Base-by-base conservation (phyloP, 2,797 vertebrate genomes). In the Pogoniulus pusillus region DNA sequence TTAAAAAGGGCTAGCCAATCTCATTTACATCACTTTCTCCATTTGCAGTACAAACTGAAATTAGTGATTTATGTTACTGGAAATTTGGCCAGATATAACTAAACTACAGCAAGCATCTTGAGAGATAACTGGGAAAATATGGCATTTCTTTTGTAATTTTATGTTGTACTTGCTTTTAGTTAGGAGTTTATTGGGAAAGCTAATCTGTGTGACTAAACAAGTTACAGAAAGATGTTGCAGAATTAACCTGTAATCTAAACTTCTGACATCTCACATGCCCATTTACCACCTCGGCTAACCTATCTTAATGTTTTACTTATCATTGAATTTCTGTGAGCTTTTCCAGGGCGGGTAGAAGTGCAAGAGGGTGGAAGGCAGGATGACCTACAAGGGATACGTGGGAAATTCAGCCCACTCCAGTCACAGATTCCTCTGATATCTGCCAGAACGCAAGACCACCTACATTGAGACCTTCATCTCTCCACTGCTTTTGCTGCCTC, bases 381-480 rank as follows among this genome's bases (percentile, higher is more conserved):
- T 70, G 90, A 59, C 47, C 69, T 64, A 32, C 12, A 19, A 72
- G 58, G 26, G 34, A 37, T 17, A 34, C 2, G 3, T 55, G 54
- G 73, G 49, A 91, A 87, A 78, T 89, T 91, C 78, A 90, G 41
- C 35, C 27, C 53, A 60, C 70, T 81, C 12, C 16, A 4, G 43
- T 92, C 34, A 7, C n/a, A 69, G 71, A 72, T 55, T 82, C 35
- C 43, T 91, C 85, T 90, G 63, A 62, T 82, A 85, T 83, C 66
- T 89, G 71, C 45, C 64, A 80, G n/a, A 90, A 8, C 26, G 43
- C 26, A 55, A 62, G 93, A 83, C 89, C 93, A 89, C 90, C 94
- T 95, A 78, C 91, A 70, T 0, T 14, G 95, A 89, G 55, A 78
- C 49, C 70, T 89, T 90, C 17, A 24, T 74, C 60, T 30, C 54